Conservation (phyloP, 2,888 invertebrate genomes). For the Pterobdella sp. region DNA sequence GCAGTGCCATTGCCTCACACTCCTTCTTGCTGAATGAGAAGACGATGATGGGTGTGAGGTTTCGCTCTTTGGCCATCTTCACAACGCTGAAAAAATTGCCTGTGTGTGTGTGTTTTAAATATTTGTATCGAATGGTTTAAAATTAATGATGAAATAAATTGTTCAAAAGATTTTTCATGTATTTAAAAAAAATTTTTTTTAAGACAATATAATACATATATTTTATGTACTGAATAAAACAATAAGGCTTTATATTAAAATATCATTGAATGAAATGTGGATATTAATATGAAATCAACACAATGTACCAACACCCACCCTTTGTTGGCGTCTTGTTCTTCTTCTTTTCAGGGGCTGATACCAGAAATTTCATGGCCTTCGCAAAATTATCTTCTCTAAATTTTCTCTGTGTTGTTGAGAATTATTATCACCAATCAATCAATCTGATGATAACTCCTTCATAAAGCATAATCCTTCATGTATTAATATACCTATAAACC, state of each 20-base stretch:
- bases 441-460: no score
- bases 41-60: constrained; percentile 93
- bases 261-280: no score
- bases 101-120: constrained; percentile 6
- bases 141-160: no score
- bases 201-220: no score
- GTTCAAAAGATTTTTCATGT: no score
- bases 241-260: no score
- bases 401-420: constrained; percentile 70
- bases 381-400: constrained; percentile 96
- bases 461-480: neutral
- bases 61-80: constrained; percentile 96
- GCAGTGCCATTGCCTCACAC: constrained; percentile 90
- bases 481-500: no score
- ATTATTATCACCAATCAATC: no score
- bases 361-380: constrained; percentile 87
- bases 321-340: constrained; percentile 45
- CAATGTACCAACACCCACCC: neutral
- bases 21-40: constrained; percentile 99
- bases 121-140: no score
- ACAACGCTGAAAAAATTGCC: constrained; percentile 88
- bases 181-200: no score
- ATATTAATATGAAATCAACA: constrained; percentile 3
- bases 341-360: constrained; percentile 58
- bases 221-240: no score